Percentiles rank a stretch among this genome's conserved stretches.
phyloP scores from a whole-genome alignment of 2,888 invertebrate species.

The Hartigia nigra region DNA sequence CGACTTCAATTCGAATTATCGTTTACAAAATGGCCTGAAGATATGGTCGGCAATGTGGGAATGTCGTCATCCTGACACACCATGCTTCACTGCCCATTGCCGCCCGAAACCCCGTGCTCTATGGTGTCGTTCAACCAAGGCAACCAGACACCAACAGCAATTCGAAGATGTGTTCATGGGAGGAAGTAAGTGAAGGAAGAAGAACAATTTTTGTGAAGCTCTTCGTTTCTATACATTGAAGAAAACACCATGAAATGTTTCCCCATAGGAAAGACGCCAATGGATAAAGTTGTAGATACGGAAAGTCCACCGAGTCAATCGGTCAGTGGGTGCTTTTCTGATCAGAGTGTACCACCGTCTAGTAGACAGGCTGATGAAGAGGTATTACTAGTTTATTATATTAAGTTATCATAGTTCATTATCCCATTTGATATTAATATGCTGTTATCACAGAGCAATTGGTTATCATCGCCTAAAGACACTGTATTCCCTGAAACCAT shows the following conservation, averaged over 20 bases:
- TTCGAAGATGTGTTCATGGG: conserved; percentile 84
- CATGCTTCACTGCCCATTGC: conserved; percentile 94
- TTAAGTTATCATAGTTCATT: not conserved
- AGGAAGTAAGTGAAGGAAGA: conserved; percentile 72
- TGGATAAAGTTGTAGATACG: conserved; percentile 62
- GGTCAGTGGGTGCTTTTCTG: conserved; percentile 69
- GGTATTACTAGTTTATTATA: conserved; percentile 54
- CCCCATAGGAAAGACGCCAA: conserved; percentile 51
- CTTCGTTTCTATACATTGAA: not conserved
- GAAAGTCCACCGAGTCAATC: conserved; percentile 77
- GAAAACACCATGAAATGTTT: not conserved
- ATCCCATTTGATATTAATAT: not conserved
- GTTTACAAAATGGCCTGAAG: conserved; percentile 93
- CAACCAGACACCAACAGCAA: conserved; percentile 66
- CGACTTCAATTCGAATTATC: conserved; percentile 90
- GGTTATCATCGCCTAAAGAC: conserved; percentile 90
- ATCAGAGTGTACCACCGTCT: conserved; percentile 65
- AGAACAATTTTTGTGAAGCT: not conserved
- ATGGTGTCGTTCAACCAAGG: conserved; percentile 72
- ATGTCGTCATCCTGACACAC: conserved; percentile 91
- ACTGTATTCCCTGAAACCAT: conserved; percentile 92
- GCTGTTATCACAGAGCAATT: conserved; percentile 69
- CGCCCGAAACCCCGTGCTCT: conserved; percentile 87
- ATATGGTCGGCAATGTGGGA: conserved; percentile 98
- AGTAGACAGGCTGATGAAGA: conserved; percentile 71